A percentile compares a stretch with the other conserved stretches of the same genome.
Conservation (phyloP, 2,113 vertebrate genomes). For the Aplodontia rufa region DNA sequence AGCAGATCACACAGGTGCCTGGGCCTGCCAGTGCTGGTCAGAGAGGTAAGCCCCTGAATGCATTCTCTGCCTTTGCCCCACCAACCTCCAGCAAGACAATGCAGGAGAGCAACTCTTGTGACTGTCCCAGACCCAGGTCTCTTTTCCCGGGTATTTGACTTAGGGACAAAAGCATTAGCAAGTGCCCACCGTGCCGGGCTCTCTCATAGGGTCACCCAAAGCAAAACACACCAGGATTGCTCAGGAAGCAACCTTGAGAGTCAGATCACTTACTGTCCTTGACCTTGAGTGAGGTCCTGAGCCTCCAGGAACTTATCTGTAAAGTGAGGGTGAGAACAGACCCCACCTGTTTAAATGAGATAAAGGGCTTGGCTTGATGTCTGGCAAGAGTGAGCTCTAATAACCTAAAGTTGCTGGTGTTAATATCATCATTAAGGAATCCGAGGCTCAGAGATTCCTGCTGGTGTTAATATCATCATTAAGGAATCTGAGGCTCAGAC, state of each 20-base stretch:
- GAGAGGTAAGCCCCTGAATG: neutral
- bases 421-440: neutral
- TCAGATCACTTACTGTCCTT: neutral
- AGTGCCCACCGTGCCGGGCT: neutral
- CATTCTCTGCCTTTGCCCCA: neutral
- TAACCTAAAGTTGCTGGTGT: neutral
- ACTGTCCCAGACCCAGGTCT: neutral
- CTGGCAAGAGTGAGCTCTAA: neutral
- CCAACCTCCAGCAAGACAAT: neutral
- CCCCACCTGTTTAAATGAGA: neutral
- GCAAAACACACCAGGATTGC: too few relatives aligned
- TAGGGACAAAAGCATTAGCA: neutral
- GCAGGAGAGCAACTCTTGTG: neutral
- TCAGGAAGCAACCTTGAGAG: neutral
- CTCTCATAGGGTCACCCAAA: neutral
- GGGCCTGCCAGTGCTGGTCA: neutral
- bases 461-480: neutral
- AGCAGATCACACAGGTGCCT: fast-evolving
- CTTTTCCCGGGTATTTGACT: neutral
- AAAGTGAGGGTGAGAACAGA: neutral
- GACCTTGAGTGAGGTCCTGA: neutral
- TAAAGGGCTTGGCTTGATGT: neutral
- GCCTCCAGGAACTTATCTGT: neutral
- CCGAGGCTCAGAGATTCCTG: neutral
- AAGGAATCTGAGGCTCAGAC: neutral